phyloP scores from a whole-genome alignment of 2,797 vertebrate species.

The Centropyge bicolor region DNA sequence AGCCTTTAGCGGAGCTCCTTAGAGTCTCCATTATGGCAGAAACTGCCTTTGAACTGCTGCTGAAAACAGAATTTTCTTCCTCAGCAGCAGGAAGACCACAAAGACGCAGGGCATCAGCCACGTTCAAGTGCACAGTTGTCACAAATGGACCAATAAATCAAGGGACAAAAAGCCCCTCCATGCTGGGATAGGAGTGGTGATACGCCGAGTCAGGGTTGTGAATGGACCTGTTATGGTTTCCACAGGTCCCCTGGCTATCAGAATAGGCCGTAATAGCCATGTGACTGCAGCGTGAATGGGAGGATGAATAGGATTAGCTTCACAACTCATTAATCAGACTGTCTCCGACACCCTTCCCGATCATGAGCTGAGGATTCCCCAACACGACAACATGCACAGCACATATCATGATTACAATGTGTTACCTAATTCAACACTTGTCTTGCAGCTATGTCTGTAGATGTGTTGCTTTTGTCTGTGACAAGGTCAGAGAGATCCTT shows the following conservation, averaged over 20 bases:
- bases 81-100: constrained; percentile 36
- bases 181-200: constrained; percentile 40
- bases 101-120: constrained; percentile 49
- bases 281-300: constrained; percentile 78
- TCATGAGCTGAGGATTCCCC: constrained; percentile 50
- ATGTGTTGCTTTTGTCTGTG: background rate
- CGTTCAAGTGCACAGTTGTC: constrained; percentile 59
- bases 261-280: constrained; percentile 74
- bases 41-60: constrained; percentile 66
- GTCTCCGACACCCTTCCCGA: constrained; percentile 53
- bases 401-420: background rate
- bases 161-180: constrained; percentile 62
- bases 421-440: background rate
- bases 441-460: background rate
- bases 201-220: constrained; percentile 41
- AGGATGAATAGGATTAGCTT: constrained; percentile 79
- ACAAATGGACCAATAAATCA: constrained; percentile 75
- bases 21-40: constrained; percentile 69
- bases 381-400: constrained; percentile 32
- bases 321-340: constrained; percentile 75
- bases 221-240: constrained; percentile 71
- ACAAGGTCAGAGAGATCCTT: background rate
- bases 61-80: constrained; percentile 53
- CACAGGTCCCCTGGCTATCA: constrained; percentile 66
- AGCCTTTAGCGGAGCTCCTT: constrained; percentile 60